Percentiles rank a stretch among this genome's conserved stretches.
These are phyloP conservation scores for Formica aserva DNA, from an alignment of 2,888 invertebrate genomes.

Conservation along the genomic window DNA sequence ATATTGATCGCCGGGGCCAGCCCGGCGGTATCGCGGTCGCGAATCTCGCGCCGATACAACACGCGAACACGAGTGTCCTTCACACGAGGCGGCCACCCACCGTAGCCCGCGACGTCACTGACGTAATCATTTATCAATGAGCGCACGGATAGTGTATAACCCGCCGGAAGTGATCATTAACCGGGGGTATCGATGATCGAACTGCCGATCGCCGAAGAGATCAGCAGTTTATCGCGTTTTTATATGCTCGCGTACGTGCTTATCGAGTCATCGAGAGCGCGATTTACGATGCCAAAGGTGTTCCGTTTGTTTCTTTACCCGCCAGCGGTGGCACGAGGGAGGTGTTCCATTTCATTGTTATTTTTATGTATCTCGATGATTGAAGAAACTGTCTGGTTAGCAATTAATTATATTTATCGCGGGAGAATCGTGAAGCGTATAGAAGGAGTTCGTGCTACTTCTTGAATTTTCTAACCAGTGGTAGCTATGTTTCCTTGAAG, in stretches of 20 bases:
- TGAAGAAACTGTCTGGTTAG: slow-evolving; percentile 11
- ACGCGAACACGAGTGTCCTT: slow-evolving; percentile 45
- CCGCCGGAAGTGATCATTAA: slow-evolving; percentile 50
- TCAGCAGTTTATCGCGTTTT: slow-evolving; percentile 30
- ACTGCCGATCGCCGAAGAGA: slow-evolving; percentile 10
- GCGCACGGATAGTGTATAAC: slow-evolving; percentile 11
- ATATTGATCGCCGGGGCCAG: slow-evolving; percentile 51
- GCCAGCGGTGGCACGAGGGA: slow-evolving; percentile 24
- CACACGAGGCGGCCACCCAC: slow-evolving; percentile 38
- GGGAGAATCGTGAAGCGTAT: not conserved
- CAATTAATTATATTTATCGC: slow-evolving; percentile 38
- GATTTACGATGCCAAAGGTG: slow-evolving; percentile 34
- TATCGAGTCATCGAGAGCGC: slow-evolving; percentile 44
- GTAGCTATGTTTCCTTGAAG: slow-evolving; percentile 17
- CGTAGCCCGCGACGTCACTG: slow-evolving; percentile 23
- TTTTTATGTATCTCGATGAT: slow-evolving; percentile 28
- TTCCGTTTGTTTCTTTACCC: slow-evolving; percentile 43
- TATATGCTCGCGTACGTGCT: slow-evolving; percentile 21
- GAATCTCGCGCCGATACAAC: slow-evolving; percentile 44
- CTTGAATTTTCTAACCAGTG: not conserved
- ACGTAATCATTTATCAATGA: slow-evolving; percentile 54
- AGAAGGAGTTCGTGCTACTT: not conserved
- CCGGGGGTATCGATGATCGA: slow-evolving; percentile 45
- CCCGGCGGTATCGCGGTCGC: slow-evolving; percentile 33
- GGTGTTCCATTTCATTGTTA: slow-evolving; percentile 15